Percentiles rank a stretch among this genome's conserved stretches.
Conservation (phyloP, 2,797 vertebrate genomes). For the Lophura swinhoii region DNA sequence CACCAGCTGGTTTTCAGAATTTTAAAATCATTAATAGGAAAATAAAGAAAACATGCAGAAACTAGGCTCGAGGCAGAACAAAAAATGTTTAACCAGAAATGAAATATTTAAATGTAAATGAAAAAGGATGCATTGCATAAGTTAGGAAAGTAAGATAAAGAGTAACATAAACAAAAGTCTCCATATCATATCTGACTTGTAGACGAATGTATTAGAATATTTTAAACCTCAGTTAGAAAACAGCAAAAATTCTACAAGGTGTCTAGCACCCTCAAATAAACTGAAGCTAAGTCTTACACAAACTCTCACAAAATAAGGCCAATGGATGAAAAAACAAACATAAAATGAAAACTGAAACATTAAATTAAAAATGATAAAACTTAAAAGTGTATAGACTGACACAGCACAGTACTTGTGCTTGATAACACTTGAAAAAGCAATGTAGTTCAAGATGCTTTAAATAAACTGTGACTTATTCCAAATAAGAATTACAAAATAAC, state of each 20-base stretch:
- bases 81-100: background rate
- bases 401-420: background rate
- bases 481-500: constrained; percentile 55
- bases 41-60: background rate
- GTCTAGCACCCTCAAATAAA: background rate
- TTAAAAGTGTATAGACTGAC: background rate
- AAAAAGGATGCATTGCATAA: background rate
- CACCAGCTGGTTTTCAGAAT: background rate
- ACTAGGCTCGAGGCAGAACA: background rate
- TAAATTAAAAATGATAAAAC: background rate
- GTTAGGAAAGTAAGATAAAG: background rate
- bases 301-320: background rate
- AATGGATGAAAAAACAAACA: background rate
- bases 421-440: background rate
- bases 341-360: background rate
- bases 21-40: background rate
- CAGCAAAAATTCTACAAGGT: background rate
- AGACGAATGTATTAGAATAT: background rate
- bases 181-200: background rate
- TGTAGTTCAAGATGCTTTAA: background rate
- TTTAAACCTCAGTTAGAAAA: background rate
- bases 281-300: background rate
- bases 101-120: background rate
- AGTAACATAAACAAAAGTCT: background rate
- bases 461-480: constrained; percentile 30